These are phyloP conservation scores for Galerucella nymphaeae DNA, from an alignment of 2,888 invertebrate species.

Conservation along the genomic window DNA sequence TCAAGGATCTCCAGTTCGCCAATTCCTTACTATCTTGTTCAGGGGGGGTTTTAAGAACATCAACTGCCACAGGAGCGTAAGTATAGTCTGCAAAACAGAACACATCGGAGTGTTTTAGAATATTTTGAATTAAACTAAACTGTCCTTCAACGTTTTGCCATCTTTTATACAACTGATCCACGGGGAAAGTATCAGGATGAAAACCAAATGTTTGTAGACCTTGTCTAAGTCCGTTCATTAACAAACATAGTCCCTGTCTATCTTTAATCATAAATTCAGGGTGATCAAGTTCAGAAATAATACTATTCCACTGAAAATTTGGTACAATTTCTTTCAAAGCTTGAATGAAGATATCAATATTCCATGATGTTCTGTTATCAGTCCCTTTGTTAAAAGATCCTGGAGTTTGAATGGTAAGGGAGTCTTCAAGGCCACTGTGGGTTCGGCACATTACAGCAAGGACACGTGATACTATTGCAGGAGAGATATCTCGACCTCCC, in stretches of 20 bases:
- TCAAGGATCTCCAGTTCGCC: slow-evolving; percentile 92
- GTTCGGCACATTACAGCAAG: slow-evolving; percentile 89
- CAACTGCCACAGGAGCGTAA: slow-evolving; percentile 86
- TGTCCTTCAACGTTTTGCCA: slow-evolving; percentile 96
- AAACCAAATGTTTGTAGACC: slow-evolving; percentile 79
- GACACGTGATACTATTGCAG: slow-evolving; percentile 84
- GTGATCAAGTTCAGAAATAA: slow-evolving; percentile 91
- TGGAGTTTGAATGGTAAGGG: slow-evolving; percentile 68
- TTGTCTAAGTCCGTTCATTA: slow-evolving; percentile 82
- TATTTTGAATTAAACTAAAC: slow-evolving; percentile 86
- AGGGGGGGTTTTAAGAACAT: slow-evolving; percentile 92
- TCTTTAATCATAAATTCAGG: slow-evolving; percentile 90
- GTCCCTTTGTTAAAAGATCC: slow-evolving; percentile 69
- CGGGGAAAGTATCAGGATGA: slow-evolving; percentile 82
- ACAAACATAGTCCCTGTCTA: slow-evolving; percentile 82
- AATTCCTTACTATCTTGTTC: slow-evolving; percentile 96
- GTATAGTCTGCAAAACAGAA: slow-evolving; percentile 95
- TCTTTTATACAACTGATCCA: slow-evolving; percentile 87
- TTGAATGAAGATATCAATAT: slow-evolving; percentile 92
- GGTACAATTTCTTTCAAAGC: slow-evolving; percentile 90
- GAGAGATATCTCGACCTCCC: slow-evolving; percentile 83
- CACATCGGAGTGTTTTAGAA: slow-evolving; percentile 91
- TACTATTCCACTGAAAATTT: slow-evolving; percentile 91
- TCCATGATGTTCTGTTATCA: slow-evolving; percentile 78
- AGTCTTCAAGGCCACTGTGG: slow-evolving; percentile 79